Evolutionary conservation across 2,113 vertebrate genomes (phyloP), one percentile per base, ranked within the genome.

Genomic region (Brachionichthys hirsutus): DNA sequence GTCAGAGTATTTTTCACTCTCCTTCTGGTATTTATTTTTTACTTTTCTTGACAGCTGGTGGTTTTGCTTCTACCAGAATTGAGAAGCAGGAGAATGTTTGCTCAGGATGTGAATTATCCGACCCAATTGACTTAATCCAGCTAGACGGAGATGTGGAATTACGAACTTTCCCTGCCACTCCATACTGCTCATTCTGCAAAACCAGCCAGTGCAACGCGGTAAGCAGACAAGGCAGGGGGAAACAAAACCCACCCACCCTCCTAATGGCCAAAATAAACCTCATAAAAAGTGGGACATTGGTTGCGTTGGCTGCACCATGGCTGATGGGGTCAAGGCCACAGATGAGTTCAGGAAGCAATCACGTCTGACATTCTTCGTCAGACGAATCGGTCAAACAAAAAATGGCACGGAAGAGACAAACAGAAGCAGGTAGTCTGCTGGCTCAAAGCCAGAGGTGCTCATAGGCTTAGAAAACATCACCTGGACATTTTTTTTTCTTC

Each of bases 61-160:
- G 42, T 70, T 78, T 52, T 52, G 48, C 70, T 58, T 74, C 55
- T 55, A 40, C 70, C 24, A 38, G 61, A 71, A 57, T 58, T 71
- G 49, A 70, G 62, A 61, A 69, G 74, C 81, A 70, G 79, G 77
- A 81, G 76, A 75, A 24, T 62, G 62, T 80, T 71, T 42, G 61
- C 51, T 70, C 54, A 45, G 57, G 65, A 77, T 75, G 62, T 77
- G 62, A 51, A 75, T 70, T 75, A 77, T 75, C 63, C 6, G 63
- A 80, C 53, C 66, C 73, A 83, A 79, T 73, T 84, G 68, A 83
- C 67, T 83, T 76, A 81, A 89, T 80, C 75, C 79, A 78, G 51
- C 56, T 71, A 81, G 19, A 80, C 44, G 19, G 63, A 85, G 82
- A 85, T 67, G 68, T 73, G 62, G 66, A 87, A 77, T 82, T 72